Conservation (phyloP, 2,797 vertebrate species). For the Scarus forsteni region DNA sequence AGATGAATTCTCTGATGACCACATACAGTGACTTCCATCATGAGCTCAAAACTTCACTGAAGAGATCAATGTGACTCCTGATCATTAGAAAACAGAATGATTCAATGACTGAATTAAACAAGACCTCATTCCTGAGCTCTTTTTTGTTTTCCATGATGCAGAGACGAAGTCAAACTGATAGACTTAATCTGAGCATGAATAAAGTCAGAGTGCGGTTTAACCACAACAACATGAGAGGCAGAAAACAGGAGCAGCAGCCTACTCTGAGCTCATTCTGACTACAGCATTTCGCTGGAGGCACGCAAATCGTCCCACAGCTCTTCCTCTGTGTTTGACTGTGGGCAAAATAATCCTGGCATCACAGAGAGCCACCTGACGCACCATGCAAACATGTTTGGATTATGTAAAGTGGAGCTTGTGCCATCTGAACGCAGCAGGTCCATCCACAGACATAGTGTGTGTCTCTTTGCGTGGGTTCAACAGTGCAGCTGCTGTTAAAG, state of each 20-base stretch:
- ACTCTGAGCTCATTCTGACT: slow-evolving; percentile 16
- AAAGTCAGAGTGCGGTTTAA: not conserved
- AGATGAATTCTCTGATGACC: too few species aligned
- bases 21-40: too few species aligned
- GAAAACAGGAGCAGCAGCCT: not conserved
- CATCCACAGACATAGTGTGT: slow-evolving; percentile 6
- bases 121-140: not conserved
- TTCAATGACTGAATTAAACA: not conserved
- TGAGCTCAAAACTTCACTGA: not conserved
- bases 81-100: not conserved
- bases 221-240: not conserved
- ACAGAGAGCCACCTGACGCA: slow-evolving; percentile 52
- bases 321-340: slow-evolving; percentile 55
- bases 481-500: not conserved
- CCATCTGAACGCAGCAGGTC: slow-evolving; percentile 34
- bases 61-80: not conserved
- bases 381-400: slow-evolving; percentile 70
- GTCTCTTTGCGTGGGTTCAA: slow-evolving; percentile 1
- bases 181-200: not conserved
- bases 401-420: slow-evolving; percentile 68
- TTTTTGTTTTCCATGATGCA: not conserved
- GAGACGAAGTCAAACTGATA: not conserved
- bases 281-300: slow-evolving; percentile 28
- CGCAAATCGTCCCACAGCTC: slow-evolving; percentile 38
- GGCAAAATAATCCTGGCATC: slow-evolving; percentile 63